Conservation (phyloP, 2,888 invertebrate species). For the Caenorhabditis macrosperma region DNA sequence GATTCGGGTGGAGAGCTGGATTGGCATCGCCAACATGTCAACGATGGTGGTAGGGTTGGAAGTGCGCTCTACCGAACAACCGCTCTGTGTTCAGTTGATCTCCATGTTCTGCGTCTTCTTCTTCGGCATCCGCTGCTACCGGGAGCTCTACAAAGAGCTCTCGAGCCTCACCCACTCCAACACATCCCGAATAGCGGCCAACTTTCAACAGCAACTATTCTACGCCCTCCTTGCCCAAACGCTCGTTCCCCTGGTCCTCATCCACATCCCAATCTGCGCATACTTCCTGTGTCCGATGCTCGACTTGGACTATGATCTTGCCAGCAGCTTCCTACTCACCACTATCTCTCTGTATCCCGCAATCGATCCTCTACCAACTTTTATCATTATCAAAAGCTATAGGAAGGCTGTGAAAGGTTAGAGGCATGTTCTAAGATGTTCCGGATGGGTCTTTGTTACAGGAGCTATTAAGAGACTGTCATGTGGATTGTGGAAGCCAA, state of each 20-base stretch:
- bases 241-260: conserved; percentile 25
- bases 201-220: conserved; percentile 32
- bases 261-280: conserved; percentile 31
- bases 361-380: conserved; percentile 33
- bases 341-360: conserved; percentile 33
- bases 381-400: conserved; percentile 33
- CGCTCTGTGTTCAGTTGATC: conserved; percentile 2
- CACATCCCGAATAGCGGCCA: not conserved
- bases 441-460: too few species aligned
- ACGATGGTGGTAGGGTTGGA: too few species aligned
- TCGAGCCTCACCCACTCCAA: not conserved
- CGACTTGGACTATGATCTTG: conserved; percentile 5
- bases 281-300: conserved; percentile 32
- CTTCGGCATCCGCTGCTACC: conserved; percentile 28
- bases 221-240: conserved; percentile 31
- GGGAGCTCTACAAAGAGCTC: not conserved
- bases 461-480: too few species aligned
- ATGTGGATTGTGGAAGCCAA: too few species aligned
- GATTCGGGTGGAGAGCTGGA: not conserved
- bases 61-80: too few species aligned
- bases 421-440: not conserved
- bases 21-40: not conserved
- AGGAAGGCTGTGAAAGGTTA: conserved; percentile 20
- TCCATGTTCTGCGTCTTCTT: conserved; percentile 42
- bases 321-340: conserved; percentile 3